Percentiles rank a stretch among this genome's conserved stretches.
These are phyloP conservation scores for Paraplagusia blochii DNA, from an alignment of 2,113 vertebrate genomes.

Conservation along the genomic window DNA sequence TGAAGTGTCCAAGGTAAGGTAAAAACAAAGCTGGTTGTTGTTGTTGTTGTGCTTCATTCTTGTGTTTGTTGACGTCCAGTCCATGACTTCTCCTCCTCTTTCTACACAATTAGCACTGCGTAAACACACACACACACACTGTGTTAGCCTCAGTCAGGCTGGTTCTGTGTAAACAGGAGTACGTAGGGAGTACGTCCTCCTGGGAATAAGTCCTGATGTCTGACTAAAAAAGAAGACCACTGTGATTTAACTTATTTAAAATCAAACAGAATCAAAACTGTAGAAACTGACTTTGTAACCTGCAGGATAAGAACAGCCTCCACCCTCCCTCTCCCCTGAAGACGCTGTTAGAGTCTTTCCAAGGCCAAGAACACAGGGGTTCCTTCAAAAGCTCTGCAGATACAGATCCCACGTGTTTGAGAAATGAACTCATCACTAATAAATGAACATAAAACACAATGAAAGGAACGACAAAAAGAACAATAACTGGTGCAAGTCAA, in stretches of 20 bases:
- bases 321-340: conserved; percentile 7
- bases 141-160: too few species aligned
- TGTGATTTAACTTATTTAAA: conserved; percentile 30
- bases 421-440: conserved; percentile 72
- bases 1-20: too few species aligned
- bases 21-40: too few species aligned
- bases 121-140: too few species aligned
- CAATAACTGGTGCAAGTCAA: conserved; percentile 61
- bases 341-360: conserved; percentile 61
- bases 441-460: conserved; percentile 72
- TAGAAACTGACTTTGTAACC: conserved; percentile 55
- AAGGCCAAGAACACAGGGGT: conserved; percentile 37
- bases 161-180: too few species aligned
- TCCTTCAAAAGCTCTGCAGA: conserved; percentile 62
- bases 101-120: too few species aligned
- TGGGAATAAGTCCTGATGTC: too few species aligned
- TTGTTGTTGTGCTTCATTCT: too few species aligned
- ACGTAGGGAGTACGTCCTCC: too few species aligned
- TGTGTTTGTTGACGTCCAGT: too few species aligned
- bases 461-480: conserved; percentile 65
- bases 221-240: neutral
- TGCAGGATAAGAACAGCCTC: conserved; percentile 52
- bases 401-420: conserved; percentile 56
- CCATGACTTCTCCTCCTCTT: too few species aligned
- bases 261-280: conserved; percentile 41